Percentiles rank a stretch among this genome's conserved stretches.
Conservation (phyloP, 2,888 invertebrate genomes). For the Cyclophora punctaria region DNA sequence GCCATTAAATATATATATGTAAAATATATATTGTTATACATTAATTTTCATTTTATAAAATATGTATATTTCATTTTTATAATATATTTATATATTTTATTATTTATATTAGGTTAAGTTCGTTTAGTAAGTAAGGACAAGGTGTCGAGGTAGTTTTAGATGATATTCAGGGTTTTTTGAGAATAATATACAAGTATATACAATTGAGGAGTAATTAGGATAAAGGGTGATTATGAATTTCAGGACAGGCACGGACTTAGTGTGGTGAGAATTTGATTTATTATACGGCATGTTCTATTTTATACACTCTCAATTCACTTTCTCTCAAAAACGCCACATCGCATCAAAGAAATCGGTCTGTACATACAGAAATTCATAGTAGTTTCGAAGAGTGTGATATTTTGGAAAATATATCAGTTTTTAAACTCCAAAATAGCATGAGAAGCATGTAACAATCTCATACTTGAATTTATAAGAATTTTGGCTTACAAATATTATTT, state of each 20-base stretch:
- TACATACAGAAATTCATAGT: too few relatives aligned
- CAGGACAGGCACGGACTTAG: slow-evolving; percentile 61
- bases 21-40: neutral
- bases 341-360: too few relatives aligned
- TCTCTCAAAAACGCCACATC: too few relatives aligned
- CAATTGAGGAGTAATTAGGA: slow-evolving; percentile 17
- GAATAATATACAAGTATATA: slow-evolving; percentile 2
- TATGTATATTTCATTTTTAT: slow-evolving; percentile 6
- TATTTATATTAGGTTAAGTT: slow-evolving; percentile 1
- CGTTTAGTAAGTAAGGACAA: neutral
- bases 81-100: slow-evolving; percentile 1
- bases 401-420: too few relatives aligned
- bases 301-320: too few relatives aligned
- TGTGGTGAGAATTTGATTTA: slow-evolving; percentile 60
- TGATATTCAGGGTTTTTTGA: neutral
- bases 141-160: neutral
- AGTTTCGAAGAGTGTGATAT: too few relatives aligned
- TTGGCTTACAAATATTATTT: too few relatives aligned
- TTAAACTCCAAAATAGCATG: too few relatives aligned
- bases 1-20: neutral
- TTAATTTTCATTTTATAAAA: slow-evolving; percentile 3
- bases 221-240: slow-evolving; percentile 47
- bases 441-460: too few relatives aligned
- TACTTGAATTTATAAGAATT: too few relatives aligned
- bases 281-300: slow-evolving; percentile 48